Base-by-base conservation (phyloP, 2,797 vertebrate species). In the Rhadinocentrus ornatus region DNA sequence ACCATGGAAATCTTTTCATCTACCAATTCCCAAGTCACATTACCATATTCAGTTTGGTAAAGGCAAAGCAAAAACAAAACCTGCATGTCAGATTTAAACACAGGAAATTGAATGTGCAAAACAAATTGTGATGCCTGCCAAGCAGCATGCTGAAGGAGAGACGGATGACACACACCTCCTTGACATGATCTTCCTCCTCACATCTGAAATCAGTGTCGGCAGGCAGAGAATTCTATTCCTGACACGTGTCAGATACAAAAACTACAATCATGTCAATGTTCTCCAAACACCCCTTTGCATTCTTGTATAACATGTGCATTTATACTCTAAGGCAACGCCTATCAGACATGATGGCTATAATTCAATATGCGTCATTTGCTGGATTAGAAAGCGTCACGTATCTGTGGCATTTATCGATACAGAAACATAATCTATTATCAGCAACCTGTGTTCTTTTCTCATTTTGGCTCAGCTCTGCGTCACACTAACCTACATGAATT, bases 81-180 rank as follows among this genome's bases (percentile, higher is more conserved):
- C 83, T 69, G 82, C 44, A 29, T 89, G 89, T 92, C 88, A 90
- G 83, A 90, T 88, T 92, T 86, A 89, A 91, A 91, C 74, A 83
- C 88, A 79, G 91, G 87, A 91, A 92, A 94, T 92, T 90, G 79
- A 92, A 92, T 81, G 89, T 74, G 88, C 77, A 84, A 88, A 89
- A 85, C 85, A 84, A 83, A 86, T 54, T 66, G 77, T 20, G 80
- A 83, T 44, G 81, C 72, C 82, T 77, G 86, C 71, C 67, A 76
- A 82, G 71, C 58, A 46, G 67, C 82, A 53, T 44, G 4, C 27
- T 26, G 83, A 68, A 41, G 73, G 61, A 13, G 75, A 84, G 78
- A 62, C 62, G 75, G 71, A 71, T 73, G 87, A 87, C 88, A 75
- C 64, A 2, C 68, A 75, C 83, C 83, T 87, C 59, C 69, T 65